Conservation (phyloP, 2,888 invertebrate genomes). For the Meloe dianella region DNA sequence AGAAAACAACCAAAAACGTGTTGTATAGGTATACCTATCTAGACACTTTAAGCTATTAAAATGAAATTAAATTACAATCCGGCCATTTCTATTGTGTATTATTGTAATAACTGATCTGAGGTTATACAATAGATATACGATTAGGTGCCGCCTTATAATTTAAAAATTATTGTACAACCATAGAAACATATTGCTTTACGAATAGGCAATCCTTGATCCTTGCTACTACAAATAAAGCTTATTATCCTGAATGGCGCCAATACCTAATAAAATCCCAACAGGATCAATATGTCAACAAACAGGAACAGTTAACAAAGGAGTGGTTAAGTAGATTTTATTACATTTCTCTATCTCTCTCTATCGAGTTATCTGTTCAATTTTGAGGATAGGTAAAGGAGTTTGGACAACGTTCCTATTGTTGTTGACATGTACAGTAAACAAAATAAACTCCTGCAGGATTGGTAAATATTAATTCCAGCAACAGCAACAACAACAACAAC, state of each 20-base stretch:
- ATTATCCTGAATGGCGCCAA: constrained; percentile 16
- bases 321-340: neutral
- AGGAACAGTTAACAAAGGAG: neutral
- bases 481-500: no score
- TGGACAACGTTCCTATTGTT: neutral
- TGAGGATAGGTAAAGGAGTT: neutral
- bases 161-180: constrained; percentile 31
- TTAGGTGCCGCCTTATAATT: constrained; percentile 47
- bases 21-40: no score
- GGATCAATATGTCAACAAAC: neutral
- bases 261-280: neutral
- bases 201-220: no score
- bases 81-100: constrained; percentile 28
- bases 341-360: neutral
- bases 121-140: no score
- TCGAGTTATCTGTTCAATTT: neutral
- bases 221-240: neutral
- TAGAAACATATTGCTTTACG: no score
- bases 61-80: constrained; percentile 28
- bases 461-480: constrained; percentile 40
- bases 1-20: no score
- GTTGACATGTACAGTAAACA: constrained; percentile 50
- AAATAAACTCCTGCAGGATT: constrained; percentile 51
- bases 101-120: no score
- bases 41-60: no score